phyloP scores from a whole-genome alignment of 2,888 invertebrate genomes.

The Steinernema scapterisci region DNA sequence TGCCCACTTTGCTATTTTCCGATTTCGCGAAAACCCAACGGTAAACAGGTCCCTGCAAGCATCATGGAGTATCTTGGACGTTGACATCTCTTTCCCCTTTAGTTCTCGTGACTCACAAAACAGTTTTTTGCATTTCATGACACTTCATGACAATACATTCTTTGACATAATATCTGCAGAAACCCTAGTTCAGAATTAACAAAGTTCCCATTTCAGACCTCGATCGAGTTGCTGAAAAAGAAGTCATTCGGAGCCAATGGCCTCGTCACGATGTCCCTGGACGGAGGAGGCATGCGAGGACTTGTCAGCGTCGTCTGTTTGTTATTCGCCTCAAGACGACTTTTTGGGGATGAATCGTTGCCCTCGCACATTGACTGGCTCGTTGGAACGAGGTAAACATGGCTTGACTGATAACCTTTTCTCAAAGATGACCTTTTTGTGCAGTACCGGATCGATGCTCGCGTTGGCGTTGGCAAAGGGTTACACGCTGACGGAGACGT shows the following conservation, averaged over 20 bases:
- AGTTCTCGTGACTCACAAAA: too few species aligned
- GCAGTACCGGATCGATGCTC: conserved; percentile 59
- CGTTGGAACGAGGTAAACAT: conserved; percentile 52
- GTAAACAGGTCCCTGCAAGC: too few species aligned
- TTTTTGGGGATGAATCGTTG: conserved; percentile 59
- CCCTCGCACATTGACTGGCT: conserved; percentile 58
- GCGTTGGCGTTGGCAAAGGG: conserved; percentile 58
- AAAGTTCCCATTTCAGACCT: conserved; percentile 36
- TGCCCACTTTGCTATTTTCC: too few species aligned
- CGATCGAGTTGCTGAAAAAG: conserved; percentile 45
- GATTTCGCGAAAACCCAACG: too few species aligned
- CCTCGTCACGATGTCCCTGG: conserved; percentile 55
- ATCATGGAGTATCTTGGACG: too few species aligned
- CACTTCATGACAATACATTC: too few species aligned
- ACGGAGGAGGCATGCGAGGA: conserved; percentile 61
- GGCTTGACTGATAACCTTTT: not conserved
- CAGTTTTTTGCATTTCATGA: too few species aligned
- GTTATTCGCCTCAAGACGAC: conserved; percentile 56
- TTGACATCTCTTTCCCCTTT: too few species aligned
- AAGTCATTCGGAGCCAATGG: conserved; percentile 39
- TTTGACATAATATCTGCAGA: too few species aligned
- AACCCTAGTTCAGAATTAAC: too few species aligned
- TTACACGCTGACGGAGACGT: conserved; percentile 51
- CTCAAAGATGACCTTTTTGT: conserved; percentile 32
- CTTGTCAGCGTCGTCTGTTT: conserved; percentile 61